Evolutionary conservation across 2,113 vertebrate species (phyloP).

Genomic region (Seriola quinqueradiata): DNA sequence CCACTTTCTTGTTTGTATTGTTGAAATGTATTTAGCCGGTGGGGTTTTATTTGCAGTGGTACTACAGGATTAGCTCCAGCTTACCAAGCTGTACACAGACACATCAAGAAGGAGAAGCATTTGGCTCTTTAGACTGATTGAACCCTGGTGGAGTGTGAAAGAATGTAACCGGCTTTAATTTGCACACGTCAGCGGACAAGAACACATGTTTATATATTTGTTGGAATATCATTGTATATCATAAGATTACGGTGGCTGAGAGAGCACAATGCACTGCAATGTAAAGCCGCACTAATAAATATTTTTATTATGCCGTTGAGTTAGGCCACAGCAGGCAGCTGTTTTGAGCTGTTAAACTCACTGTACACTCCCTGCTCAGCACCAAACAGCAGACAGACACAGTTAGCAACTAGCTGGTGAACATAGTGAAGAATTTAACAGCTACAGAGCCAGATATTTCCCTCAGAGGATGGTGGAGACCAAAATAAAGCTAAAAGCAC

Average conservation of each 20-base stretch:
- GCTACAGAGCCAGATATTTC: background rate
- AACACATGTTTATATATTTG: background rate
- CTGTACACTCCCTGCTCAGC: background rate
- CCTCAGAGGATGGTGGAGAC: slow-evolving; percentile 4
- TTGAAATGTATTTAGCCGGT: slow-evolving; percentile 66
- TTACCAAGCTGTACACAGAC: slow-evolving; percentile 61
- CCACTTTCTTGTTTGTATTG: slow-evolving; percentile 69
- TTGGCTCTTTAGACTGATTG: slow-evolving; percentile 74
- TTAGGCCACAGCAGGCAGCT: background rate
- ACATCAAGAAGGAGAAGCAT: slow-evolving; percentile 42
- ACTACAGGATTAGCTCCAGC: slow-evolving; percentile 83
- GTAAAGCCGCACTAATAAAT: background rate
- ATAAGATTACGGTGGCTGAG: background rate
- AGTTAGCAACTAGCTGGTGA: background rate
- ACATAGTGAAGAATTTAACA: background rate
- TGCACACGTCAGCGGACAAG: background rate
- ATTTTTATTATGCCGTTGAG: background rate
- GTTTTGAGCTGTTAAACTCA: background rate
- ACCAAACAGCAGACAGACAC: background rate
- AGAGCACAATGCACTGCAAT: background rate
- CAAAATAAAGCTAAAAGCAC: slow-evolving; percentile 17
- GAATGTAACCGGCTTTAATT: slow-evolving; percentile 50
- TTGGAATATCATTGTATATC: background rate
- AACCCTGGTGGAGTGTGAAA: slow-evolving; percentile 60
- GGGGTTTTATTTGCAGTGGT: slow-evolving; percentile 68